Percentiles rank a stretch among this genome's conserved stretches.
These are phyloP conservation scores for Trisateles emortualis DNA, from an alignment of 2,888 invertebrate genomes.

Conservation along the genomic window DNA sequence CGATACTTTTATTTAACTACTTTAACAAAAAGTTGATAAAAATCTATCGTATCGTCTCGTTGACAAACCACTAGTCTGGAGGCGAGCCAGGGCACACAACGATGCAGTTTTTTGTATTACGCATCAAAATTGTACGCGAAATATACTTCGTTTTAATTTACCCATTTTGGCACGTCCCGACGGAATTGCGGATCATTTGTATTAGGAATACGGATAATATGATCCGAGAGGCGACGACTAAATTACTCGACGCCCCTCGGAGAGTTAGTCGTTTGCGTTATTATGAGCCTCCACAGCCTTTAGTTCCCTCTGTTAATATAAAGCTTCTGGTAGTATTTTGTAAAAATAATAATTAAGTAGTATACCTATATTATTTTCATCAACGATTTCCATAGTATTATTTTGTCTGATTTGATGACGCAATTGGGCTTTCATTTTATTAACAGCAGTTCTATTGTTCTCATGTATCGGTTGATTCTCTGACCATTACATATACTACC, in stretches of 20 bases:
- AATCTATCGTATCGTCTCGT: slow-evolving; percentile 51
- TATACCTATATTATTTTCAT: slow-evolving; percentile 57
- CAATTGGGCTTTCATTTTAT: slow-evolving; percentile 51
- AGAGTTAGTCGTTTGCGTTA: slow-evolving; percentile 59
- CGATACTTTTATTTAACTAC: slow-evolving; percentile 39
- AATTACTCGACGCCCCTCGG: slow-evolving; percentile 65
- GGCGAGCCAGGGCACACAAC: slow-evolving; percentile 57
- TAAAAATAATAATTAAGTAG: slow-evolving; percentile 59
- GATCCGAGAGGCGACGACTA: slow-evolving; percentile 60
- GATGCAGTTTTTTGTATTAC: slow-evolving; percentile 65
- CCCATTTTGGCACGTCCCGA: slow-evolving; percentile 79
- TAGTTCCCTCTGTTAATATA: slow-evolving; percentile 51
- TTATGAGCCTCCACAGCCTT: slow-evolving; percentile 55
- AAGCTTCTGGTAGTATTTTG: slow-evolving; percentile 43
- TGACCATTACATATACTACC: too few species aligned
- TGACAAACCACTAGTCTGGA: slow-evolving; percentile 67
- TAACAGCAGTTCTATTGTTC: slow-evolving; percentile 32
- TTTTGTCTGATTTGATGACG: slow-evolving; percentile 51
- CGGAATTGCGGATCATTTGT: slow-evolving; percentile 79
- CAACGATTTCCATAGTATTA: slow-evolving; percentile 47
- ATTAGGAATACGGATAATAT: slow-evolving; percentile 74
- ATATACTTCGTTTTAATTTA: slow-evolving; percentile 79
- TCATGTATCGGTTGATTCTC: slow-evolving; percentile 46
- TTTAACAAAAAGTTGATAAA: slow-evolving; percentile 49
- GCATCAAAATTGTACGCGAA: slow-evolving; percentile 62